Evolutionary conservation across 2,888 invertebrate genomes (phyloP).

Genomic region (Ectobius pallidus): DNA sequence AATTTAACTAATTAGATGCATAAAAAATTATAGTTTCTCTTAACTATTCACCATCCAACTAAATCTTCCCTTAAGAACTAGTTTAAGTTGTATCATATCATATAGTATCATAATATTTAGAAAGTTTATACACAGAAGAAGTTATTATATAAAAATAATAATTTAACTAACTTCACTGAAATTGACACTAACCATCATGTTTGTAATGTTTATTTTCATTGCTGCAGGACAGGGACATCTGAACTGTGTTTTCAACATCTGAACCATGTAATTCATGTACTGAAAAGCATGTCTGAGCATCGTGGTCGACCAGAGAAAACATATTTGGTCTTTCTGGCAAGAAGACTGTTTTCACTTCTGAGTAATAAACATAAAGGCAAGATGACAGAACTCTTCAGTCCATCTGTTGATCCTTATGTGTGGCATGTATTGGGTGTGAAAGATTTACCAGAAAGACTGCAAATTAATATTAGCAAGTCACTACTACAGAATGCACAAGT

Average conservation of each 20-base stretch:
- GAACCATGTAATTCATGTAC: conserved; percentile 6
- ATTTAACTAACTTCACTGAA: no score
- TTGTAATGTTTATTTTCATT: background rate
- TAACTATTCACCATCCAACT: no score
- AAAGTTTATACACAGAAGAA: no score
- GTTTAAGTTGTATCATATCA: no score
- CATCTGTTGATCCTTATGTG: conserved; percentile 1
- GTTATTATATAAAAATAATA: no score
- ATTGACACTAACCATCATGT: no score
- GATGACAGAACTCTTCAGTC: conserved; percentile 32
- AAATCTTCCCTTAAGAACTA: no score
- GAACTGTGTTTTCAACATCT: conserved; percentile 41
- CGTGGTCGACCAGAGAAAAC: conserved; percentile 29
- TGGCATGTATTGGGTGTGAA: conserved; percentile 36
- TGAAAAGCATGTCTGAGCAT: conserved; percentile 1
- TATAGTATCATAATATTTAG: no score
- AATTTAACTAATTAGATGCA: no score
- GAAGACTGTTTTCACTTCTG: conserved; percentile 38
- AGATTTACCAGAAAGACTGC: conserved; percentile 30
- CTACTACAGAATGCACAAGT: conserved; percentile 21
- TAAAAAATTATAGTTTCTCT: no score
- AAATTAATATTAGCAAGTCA: background rate
- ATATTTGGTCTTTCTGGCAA: conserved; percentile 21
- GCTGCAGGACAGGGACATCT: conserved; percentile 32
- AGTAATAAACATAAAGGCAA: conserved; percentile 30